Conservation (phyloP, 2,888 invertebrate species). For the Agrilus cyanescens region DNA sequence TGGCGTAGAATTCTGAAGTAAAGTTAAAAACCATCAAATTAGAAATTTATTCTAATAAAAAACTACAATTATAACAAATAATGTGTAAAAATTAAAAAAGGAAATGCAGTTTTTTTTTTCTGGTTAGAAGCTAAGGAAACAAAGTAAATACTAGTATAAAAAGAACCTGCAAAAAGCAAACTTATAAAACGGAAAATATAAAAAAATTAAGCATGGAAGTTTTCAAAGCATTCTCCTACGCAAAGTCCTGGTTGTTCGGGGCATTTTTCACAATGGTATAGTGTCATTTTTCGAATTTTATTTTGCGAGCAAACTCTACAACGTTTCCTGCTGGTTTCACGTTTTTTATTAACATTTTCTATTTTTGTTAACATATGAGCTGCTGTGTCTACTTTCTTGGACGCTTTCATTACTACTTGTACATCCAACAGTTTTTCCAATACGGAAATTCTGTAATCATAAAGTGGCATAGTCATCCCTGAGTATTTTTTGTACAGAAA, state of each 20-base stretch:
- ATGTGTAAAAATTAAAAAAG: no score
- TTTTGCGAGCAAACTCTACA: slow-evolving; percentile 2
- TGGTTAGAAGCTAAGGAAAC: no score
- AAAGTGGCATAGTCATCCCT: neutral
- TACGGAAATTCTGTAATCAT: no score
- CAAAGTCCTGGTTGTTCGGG: slow-evolving; percentile 5
- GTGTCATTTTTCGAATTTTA: slow-evolving; percentile 2
- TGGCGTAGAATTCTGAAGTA: no score
- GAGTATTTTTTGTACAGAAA: slow-evolving; percentile 8
- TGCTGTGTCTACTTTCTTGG: neutral
- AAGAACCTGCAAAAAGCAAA: no score
- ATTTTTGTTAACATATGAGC: slow-evolving; percentile 3
- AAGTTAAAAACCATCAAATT: no score
- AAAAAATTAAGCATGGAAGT: neutral
- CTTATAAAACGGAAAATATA: no score
- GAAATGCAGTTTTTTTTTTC: no score
- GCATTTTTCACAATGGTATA: slow-evolving; percentile 3
- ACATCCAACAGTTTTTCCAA: neutral
- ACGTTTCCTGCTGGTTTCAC: slow-evolving; percentile 2
- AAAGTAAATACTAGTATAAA: no score
- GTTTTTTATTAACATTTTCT: neutral
- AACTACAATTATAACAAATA: no score
- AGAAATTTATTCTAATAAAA: no score
- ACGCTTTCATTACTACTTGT: neutral
- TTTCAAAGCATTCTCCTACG: slow-evolving; percentile 2